Evolutionary conservation across 2,113 vertebrate species (phyloP), one percentile per base, ranked within the genome.

Genomic region (Ciconia maguari): DNA sequence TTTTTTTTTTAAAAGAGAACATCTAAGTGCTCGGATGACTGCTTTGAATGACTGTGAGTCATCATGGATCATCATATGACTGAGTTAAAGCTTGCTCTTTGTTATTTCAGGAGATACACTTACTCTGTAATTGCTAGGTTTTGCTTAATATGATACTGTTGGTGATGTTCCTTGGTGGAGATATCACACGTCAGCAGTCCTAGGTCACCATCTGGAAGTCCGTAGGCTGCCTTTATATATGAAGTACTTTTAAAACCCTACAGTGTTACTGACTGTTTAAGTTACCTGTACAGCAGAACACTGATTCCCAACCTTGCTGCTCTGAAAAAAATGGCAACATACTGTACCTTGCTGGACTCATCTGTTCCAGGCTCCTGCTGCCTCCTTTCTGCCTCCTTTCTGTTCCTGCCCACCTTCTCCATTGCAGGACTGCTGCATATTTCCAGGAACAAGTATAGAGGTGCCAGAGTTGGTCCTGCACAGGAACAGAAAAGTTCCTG

Each of bases 11-110:
- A 0, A 57, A 57, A 51, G 13, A 36, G 32, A 91, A 75, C 6
- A 75, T 49, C 12, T 55, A 51, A 68, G 18, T 66, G 16, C 15
- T n/a, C 9, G 0, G 0, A 29, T 10, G 21, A 36, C 21, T 84
- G 24, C 69, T 78, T 32, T 75, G 38, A 94, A 75, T 48, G 22
- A 38, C 60, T 70, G 9, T 69, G 60, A 87, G 49, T 80, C 49
- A 92, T 17, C 21, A n/a, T 17, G 25, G 68, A 71, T 42, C 78
- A 65, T 80, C 32, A 69, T 24, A 18, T 46, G 41, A 78, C 36
- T 0, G 0, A 68, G 38, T 32, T 84, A 69, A 80, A 90, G 25
- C 30, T 74, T 83, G 36, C 14, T 88, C 32, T 87, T 68, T 83
- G 41, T 87, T 95, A n/a, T 88, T 76, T 87, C 54, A 87, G 62